Conservation (phyloP, 2,113 vertebrate species). For the Pao palembangensis region DNA sequence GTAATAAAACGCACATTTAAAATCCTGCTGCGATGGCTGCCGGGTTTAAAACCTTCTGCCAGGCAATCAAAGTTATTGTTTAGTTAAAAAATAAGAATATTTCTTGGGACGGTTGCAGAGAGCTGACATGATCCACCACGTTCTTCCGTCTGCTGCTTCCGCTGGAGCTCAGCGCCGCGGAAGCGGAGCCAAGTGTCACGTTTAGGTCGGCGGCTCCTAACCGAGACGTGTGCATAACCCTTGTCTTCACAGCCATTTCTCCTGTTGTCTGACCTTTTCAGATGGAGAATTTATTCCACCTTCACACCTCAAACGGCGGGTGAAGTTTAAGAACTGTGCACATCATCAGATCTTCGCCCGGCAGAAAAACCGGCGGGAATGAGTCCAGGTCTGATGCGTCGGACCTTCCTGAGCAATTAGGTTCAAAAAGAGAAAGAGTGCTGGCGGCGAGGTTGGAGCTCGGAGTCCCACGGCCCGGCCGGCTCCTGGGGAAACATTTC, state of each 20-base stretch:
- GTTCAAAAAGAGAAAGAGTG: constrained; percentile 15
- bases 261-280: too few relatives aligned
- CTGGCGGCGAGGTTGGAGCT: neutral
- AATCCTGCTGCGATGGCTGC: too few relatives aligned
- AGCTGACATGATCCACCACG: too few relatives aligned
- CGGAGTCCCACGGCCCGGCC: constrained; percentile 8
- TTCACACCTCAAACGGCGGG: constrained; percentile 9
- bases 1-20: too few relatives aligned
- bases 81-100: too few relatives aligned
- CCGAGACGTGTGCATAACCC: constrained; percentile 2
- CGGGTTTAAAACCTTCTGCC: too few relatives aligned
- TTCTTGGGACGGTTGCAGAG: too few relatives aligned
- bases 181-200: too few relatives aligned
- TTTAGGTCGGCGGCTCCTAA: too few relatives aligned
- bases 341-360: constrained; percentile 8
- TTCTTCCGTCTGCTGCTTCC: too few relatives aligned
- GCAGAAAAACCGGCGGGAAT: constrained; percentile 15
- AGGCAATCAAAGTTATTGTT: too few relatives aligned
- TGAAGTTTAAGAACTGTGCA: constrained; percentile 16
- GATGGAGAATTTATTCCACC: neutral
- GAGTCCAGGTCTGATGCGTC: neutral
- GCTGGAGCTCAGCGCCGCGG: too few relatives aligned
- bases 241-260: constrained; percentile 1
- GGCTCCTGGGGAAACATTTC: neutral
- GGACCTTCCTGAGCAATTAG: constrained; percentile 11